Evolutionary conservation across 2,797 vertebrate genomes (phyloP), one percentile per base, ranked within the genome.

Genomic region (Sebastes oblongus): DNA sequence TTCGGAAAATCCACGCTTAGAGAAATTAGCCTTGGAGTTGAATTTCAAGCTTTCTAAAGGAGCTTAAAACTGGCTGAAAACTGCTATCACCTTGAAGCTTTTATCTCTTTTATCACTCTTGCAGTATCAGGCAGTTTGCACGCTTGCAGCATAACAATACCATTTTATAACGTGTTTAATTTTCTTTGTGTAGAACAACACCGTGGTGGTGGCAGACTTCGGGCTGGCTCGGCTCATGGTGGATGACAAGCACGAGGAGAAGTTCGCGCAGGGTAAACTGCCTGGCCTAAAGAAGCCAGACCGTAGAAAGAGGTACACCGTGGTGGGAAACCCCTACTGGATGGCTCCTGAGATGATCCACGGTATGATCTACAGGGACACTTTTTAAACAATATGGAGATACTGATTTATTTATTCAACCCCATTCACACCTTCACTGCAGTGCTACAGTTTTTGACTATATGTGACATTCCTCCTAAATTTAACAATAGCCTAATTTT

Each of bases 271-370:
- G 0, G 96, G 96, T 12, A 97, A 96, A 86, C 90, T 98, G 69
- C 83, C 95, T 1, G 96, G 92, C 78, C 89, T 98, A 90, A 98
- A 97, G 94, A 98, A 96, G 77, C 96, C 96, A 0, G 98, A 99
- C 88, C 95, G 98, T 58, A 97, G 96, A 78, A 99, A 99, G 94
- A 96, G 98, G 5, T 99, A 99, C 95, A 99, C 98, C 0, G 98
- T 99, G 89, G 98, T 99, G 90, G 98, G 98, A 27, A 99, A 99
- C 92, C 98, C 98, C 0, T 99, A 99, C 94, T 99, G 98, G 98
- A 99, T 99, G 98, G 98, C 98, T 8, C 98, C 98, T 0, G 98
- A 99, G 91, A 99, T 99, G 98, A 99, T 99, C 90, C 97, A 99
- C 0, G 98, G 98, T 99, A 92, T 86, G 88, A 58, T 18, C 55